Percentiles rank a stretch among this genome's conserved stretches.
Conservation (phyloP, 2,888 invertebrate genomes). For the Cephus pulcher region DNA sequence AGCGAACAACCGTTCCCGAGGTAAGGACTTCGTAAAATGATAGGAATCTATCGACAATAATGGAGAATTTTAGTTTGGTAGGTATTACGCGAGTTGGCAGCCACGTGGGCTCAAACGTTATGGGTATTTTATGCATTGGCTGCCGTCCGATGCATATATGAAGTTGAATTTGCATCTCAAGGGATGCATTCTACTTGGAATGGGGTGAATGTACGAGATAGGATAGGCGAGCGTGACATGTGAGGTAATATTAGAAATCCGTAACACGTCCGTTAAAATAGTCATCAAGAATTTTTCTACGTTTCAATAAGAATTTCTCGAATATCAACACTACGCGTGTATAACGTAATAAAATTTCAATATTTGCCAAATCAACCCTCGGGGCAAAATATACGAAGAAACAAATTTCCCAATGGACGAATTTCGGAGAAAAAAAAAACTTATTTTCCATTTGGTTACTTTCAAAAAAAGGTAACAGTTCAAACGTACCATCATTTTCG, state of each 20-base stretch:
- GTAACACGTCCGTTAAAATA: neutral
- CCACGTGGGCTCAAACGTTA: constrained; percentile 3
- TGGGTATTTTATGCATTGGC: constrained; percentile 6
- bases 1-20: neutral
- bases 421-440: neutral
- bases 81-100: neutral
- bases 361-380: neutral
- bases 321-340: neutral
- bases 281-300: too few relatives aligned
- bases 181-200: neutral
- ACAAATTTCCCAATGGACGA: neutral
- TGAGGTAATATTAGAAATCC: neutral
- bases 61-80: neutral
- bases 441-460: neutral
- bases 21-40: neutral
- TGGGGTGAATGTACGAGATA: neutral
- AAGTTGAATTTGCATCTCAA: constrained; percentile 6
- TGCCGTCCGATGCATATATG: constrained; percentile 1
- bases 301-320: neutral
- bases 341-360: neutral
- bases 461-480: neutral
- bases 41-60: neutral
- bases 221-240: neutral
- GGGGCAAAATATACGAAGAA: neutral
- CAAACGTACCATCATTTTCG: neutral